Evolutionary conservation across 2,113 vertebrate genomes (phyloP).

Genomic region (Fulica atra): DNA sequence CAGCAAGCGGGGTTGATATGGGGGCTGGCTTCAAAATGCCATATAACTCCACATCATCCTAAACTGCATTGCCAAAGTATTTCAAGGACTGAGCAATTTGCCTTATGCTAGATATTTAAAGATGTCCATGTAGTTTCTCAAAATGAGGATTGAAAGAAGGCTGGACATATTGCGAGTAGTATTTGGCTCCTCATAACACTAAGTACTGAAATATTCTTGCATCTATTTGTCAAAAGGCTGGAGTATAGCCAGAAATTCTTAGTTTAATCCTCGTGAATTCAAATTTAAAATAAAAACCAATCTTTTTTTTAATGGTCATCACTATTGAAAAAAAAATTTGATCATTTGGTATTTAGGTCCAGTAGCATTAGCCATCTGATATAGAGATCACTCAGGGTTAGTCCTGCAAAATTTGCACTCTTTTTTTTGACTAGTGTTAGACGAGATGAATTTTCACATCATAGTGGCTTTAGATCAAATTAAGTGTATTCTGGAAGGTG

Average conservation of each 20-base stretch:
- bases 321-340: neutral
- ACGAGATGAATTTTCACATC: neutral
- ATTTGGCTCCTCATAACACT: neutral
- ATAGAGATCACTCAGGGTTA: neutral
- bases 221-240: neutral
- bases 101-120: neutral
- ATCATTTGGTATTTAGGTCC: neutral
- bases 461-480: neutral
- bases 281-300: neutral
- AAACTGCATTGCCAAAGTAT: neutral
- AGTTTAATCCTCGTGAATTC: neutral
- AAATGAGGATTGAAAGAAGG: neutral
- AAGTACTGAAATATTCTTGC: neutral
- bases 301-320: neutral
- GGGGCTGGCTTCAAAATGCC: neutral
- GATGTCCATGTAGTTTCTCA: neutral
- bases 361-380: neutral
- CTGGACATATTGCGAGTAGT: neutral
- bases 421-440: neutral
- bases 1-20: fast-evolving
- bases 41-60: neutral
- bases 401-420: neutral
- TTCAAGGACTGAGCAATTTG: neutral
- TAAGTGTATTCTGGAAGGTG: neutral
- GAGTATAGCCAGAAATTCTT: neutral